A percentile compares a stretch with the other conserved stretches of the same genome.
These are phyloP conservation scores for Melipona beecheii DNA, from an alignment of 2,888 invertebrate genomes.

Conservation along the genomic window DNA sequence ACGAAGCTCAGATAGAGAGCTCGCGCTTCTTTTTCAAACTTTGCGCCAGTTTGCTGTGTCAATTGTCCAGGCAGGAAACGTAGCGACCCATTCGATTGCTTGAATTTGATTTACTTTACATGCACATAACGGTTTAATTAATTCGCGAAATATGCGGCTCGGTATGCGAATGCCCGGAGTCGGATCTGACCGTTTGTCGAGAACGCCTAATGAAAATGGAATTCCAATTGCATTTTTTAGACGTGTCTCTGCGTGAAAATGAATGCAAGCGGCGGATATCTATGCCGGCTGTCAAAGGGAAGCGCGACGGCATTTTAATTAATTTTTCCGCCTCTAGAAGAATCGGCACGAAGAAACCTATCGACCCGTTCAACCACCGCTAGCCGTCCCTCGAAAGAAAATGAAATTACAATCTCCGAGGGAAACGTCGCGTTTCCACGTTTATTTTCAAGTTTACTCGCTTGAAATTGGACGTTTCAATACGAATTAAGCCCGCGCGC, in stretches of 20 bases:
- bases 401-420: background rate
- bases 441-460: background rate
- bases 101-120: slow-evolving; percentile 58
- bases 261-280: slow-evolving; percentile 17
- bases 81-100: background rate
- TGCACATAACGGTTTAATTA: slow-evolving; percentile 71
- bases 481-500: background rate
- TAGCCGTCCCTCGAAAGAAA: background rate
- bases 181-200: slow-evolving; percentile 35
- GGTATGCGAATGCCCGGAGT: slow-evolving; percentile 4
- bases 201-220: slow-evolving; percentile 63
- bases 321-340: slow-evolving; percentile 25
- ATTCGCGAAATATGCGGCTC: slow-evolving; percentile 60
- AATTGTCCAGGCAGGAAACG: background rate
- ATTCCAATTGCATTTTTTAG: slow-evolving; percentile 68
- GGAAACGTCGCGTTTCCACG: background rate
- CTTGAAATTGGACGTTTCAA: background rate
- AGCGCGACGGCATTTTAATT: slow-evolving; percentile 54
- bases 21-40: background rate
- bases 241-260: slow-evolving; percentile 30
- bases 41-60: background rate
- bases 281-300: slow-evolving; percentile 32
- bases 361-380: background rate
- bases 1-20: slow-evolving; percentile 4
- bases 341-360: background rate